A percentile compares a stretch with the other conserved stretches of the same genome.
Evolutionary conservation across 2,797 vertebrate genomes (phyloP).

Genomic region (Rhinella marina): DNA sequence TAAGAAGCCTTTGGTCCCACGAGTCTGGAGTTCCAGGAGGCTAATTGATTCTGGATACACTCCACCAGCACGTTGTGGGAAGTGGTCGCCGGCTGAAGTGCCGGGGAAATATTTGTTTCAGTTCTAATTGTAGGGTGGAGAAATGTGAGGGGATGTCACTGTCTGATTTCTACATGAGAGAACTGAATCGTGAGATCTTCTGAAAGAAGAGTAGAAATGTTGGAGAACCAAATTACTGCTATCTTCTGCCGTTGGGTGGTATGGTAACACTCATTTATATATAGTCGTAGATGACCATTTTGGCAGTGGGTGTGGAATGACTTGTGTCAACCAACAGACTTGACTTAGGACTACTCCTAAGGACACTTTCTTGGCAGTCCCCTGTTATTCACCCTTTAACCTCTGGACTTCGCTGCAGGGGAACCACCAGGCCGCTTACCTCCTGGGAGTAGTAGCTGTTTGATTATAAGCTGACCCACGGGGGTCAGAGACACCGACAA

Average conservation of each 20-base stretch:
- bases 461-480: too few species aligned
- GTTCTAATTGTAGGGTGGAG: constrained; percentile 13
- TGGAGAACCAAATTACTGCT: background rate
- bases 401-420: too few species aligned
- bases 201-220: background rate
- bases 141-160: background rate
- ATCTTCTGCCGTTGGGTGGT: background rate
- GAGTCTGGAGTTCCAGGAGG: background rate
- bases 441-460: too few species aligned
- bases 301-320: too few species aligned
- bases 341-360: too few species aligned
- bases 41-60: constrained; percentile 54
- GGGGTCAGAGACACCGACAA: too few species aligned
- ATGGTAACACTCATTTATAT: too few species aligned
- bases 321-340: too few species aligned
- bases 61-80: constrained; percentile 35
- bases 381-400: too few species aligned
- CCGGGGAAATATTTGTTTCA: constrained; percentile 1
- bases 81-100: background rate
- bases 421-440: too few species aligned
- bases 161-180: background rate
- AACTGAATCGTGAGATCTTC: background rate
- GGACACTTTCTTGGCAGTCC: too few species aligned
- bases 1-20: constrained; percentile 15
- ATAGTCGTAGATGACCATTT: too few species aligned